These are phyloP conservation scores for Tachina grossa DNA, from an alignment of 2,888 invertebrate species.

Conservation along the genomic window DNA sequence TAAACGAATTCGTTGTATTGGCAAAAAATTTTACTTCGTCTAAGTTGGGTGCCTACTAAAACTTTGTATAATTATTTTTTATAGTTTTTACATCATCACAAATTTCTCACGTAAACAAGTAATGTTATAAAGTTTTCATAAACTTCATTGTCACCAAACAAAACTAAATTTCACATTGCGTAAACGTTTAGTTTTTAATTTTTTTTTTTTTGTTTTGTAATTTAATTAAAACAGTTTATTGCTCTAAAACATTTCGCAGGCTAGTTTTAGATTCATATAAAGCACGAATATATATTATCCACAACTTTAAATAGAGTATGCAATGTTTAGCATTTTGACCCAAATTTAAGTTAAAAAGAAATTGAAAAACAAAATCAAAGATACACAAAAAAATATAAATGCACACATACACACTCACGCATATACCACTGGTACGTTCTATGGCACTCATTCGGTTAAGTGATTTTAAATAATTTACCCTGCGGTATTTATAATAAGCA, in stretches of 20 bases:
- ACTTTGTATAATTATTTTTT: background rate
- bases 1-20: too few relatives aligned
- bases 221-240: background rate
- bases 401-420: background rate
- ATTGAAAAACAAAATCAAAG: background rate
- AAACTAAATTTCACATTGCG: background rate
- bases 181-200: background rate
- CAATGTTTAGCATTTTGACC: conserved; percentile 20
- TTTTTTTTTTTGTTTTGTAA: background rate
- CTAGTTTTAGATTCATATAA: background rate
- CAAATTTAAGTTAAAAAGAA: conserved; percentile 3
- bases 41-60: too few relatives aligned
- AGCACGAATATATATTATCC: background rate
- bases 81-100: background rate
- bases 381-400: background rate
- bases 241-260: background rate
- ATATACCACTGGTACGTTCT: background rate
- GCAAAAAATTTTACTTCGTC: too few relatives aligned
- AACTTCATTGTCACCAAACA: background rate
- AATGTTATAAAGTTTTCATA: background rate
- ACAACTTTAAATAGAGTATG: background rate
- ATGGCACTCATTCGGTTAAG: conserved; percentile 2
- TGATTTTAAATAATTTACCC: conserved; percentile 34
- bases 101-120: background rate
- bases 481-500: conserved; percentile 24